Base-by-base conservation (phyloP, 2,888 invertebrate genomes). In the Polylopha cassiicola region DNA sequence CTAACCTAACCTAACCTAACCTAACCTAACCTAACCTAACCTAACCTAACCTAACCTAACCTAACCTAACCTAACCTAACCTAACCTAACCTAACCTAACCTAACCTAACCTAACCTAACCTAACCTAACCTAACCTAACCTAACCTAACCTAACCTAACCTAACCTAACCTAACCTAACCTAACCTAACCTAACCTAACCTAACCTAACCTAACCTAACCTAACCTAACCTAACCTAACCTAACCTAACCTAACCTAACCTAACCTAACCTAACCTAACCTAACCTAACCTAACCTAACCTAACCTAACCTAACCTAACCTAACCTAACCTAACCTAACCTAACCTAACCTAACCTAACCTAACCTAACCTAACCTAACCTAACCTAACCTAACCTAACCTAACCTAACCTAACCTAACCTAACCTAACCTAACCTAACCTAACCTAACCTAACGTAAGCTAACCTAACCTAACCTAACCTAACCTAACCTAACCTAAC, bases 1-100 rank as follows among this genome's bases (percentile, higher is more conserved):
- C n/a, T n/a, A 22, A 22, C 22, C 22, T 22, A 22, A 22, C 22
- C 22, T 22, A 22, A 22, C 22, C 22, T 22, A 22, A 22, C 22
- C 22, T 22, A 22, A 22, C 22, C 22, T 22, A 22, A 22, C 22
- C 22, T 22, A 22, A 22, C 22, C 22, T 22, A 22, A 22, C 22
- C 22, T 22, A 22, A 22, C 22, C 22, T 22, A 22, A 22, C 22
- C 22, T 22, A 22, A 22, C 22, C 22, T 22, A 22, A 22, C 22
- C 22, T 22, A 22, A 22, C 22, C 22, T 22, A 22, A 22, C 22
- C 22, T 22, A 22, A 22, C 22, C 22, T 22, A 22, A 22, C 22
- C 22, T 22, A 22, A 22, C 22, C 22, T 22, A 22, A 22, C 22
- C 22, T 22, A 22, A 22, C 22, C 22, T 22, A 22, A 22, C 22